Evolutionary conservation across 2,113 vertebrate genomes (phyloP), one percentile per base, ranked within the genome.

Genomic region (Psittacus erithacus): DNA sequence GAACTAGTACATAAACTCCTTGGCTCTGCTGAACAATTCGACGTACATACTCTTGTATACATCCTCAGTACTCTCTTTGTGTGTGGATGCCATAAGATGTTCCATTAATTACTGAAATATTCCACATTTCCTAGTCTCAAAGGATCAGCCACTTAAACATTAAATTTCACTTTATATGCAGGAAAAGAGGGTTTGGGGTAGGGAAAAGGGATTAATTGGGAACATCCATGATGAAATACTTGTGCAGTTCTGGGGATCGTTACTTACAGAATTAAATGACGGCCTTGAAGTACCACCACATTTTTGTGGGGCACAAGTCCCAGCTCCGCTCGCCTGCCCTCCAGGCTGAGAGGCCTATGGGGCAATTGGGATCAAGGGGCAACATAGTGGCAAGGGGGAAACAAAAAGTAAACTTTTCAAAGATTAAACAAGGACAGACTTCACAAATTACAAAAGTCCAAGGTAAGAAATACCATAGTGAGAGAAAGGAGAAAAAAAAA

Each of bases 181-280:
- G 93, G 89, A 97, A 87, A 92, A 95, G 75, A 95, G 38, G 84
- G 89, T 75, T 69, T 91, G 33, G 81, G 83, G 57, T 64, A 92
- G 60, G 92, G 77, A 60, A 73, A 78, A 52, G 43, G 92, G 62
- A 88, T 53, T 86, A 33, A 83, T 11, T 88, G 46, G 82, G 89
- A 94, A 95, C 85, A 97, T 57, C 93, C 68, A 91, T 3, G 62
- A 90, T 3, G 74, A 87, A 76, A 96, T 47, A 92, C 46, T 83
- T 47, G 86, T 79, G 90, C 69, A 86, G 67, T 68, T 84, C 53
- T 53, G 92, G 94, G 95, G 96, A 96, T 85, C 43, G 16, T 97
- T 99, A 98, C 98, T 99, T 98, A 99, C 98, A 98, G 98, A 98
- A 94, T 98, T 94, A 64, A 98, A 97, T 94, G 98, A 97, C 23